Conservation (phyloP, 2,113 vertebrate genomes). For the Misgurnus mizolepis region DNA sequence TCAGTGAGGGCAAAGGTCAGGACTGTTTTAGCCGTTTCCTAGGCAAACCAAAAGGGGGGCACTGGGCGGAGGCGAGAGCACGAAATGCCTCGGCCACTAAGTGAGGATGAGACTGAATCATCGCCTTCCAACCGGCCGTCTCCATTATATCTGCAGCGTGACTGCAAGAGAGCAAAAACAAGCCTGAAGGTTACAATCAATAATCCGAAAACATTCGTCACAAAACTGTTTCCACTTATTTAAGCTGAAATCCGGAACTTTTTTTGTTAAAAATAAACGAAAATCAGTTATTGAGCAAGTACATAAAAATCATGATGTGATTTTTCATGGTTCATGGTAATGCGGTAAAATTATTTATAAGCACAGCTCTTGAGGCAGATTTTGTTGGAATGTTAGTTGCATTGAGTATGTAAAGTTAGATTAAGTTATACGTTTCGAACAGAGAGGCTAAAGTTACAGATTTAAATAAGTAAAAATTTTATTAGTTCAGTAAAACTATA, state of each 20-base stretch:
- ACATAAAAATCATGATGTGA: too few species aligned
- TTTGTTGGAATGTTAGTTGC: too few species aligned
- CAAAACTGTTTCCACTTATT: neutral
- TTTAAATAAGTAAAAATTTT: neutral
- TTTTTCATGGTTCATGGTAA: too few species aligned
- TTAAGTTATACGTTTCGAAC: too few species aligned
- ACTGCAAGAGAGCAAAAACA: conserved; percentile 64
- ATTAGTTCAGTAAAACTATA: neutral
- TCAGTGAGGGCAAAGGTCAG: conserved; percentile 65
- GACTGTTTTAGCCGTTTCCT: conserved; percentile 89
- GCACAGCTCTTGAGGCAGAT: too few species aligned
- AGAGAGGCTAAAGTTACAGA: too few species aligned
- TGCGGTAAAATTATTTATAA: too few species aligned
- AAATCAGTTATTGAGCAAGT: too few species aligned
- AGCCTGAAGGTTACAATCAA: conserved; percentile 9
- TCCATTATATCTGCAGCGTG: conserved; percentile 89
- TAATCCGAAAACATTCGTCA: neutral
- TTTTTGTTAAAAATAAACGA: too few species aligned
- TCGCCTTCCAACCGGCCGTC: conserved; percentile 88
- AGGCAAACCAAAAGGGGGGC: conserved; percentile 86
- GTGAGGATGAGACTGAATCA: conserved; percentile 86
- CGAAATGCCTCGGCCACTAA: conserved; percentile 88
- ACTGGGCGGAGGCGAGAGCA: conserved; percentile 86
- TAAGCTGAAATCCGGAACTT: neutral
- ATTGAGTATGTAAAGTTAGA: too few species aligned